A percentile compares a stretch with the other conserved stretches of the same genome.
These are phyloP conservation scores for Gasterosteus aculeatus DNA, from an alignment of 2,113 vertebrate genomes.

Conservation along the genomic window DNA sequence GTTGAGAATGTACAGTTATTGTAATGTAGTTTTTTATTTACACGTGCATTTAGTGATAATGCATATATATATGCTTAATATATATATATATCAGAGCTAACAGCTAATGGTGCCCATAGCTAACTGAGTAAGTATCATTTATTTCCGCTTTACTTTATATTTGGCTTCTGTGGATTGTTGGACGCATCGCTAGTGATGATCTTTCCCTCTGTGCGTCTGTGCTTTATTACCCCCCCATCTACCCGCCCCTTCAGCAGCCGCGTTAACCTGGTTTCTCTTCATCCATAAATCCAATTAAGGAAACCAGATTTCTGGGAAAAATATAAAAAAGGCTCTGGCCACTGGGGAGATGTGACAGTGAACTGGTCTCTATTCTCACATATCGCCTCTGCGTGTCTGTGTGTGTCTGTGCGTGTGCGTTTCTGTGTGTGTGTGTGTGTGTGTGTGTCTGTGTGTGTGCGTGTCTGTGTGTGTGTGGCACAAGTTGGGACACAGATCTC, in stretches of 20 bases:
- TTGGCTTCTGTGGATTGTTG: background rate
- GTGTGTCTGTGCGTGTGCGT: background rate
- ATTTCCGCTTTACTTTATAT: background rate
- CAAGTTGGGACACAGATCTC: background rate
- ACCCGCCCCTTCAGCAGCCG: too few species aligned
- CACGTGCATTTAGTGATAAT: too few species aligned
- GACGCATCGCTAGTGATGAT: background rate
- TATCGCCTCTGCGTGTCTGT: background rate
- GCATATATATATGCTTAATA: too few species aligned
- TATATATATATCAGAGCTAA: too few species aligned
- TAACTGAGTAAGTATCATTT: background rate
- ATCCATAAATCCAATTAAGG: background rate
- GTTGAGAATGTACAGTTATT: too few species aligned
- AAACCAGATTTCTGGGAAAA: background rate
- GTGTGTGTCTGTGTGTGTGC: background rate
- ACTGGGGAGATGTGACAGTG: background rate
- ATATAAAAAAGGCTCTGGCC: background rate
- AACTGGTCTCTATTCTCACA: background rate
- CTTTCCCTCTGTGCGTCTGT: background rate
- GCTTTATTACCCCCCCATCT: too few species aligned
- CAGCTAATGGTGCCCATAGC: too few species aligned
- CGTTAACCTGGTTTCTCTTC: slow-evolving; percentile 1
- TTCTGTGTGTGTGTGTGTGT: slow-evolving; percentile 4
- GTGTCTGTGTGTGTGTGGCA: slow-evolving; percentile 15
- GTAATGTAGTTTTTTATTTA: too few species aligned